A percentile compares a stretch with the other conserved stretches of the same genome.
Evolutionary conservation across 2,113 vertebrate species (phyloP).

Genomic region (Microtus oregoni): DNA sequence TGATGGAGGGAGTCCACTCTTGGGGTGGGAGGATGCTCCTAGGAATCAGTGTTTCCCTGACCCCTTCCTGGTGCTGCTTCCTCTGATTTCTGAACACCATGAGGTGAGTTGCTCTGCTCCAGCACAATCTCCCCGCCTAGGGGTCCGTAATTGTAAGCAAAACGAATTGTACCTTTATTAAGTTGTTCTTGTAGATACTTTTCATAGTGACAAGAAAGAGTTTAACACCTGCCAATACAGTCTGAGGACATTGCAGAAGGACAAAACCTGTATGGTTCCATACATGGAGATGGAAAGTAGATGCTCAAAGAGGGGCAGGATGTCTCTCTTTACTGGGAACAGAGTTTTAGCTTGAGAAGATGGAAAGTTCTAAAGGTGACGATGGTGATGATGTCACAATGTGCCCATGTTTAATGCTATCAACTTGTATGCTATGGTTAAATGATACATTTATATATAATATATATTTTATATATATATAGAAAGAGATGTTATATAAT

Average conservation of each 20-base stretch:
- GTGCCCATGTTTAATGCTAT: background rate
- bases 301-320: too few relatives aligned
- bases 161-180: background rate
- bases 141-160: background rate
- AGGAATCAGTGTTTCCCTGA: background rate
- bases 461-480: background rate
- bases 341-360: background rate
- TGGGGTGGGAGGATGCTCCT: background rate
- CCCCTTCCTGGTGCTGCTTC: background rate
- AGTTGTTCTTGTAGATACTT: background rate
- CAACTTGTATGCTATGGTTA: rapidly evolving
- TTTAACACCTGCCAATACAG: rapidly evolving
- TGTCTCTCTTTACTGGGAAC: rapidly evolving
- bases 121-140: background rate
- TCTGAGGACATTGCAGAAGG: rapidly evolving
- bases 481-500: background rate
- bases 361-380: background rate
- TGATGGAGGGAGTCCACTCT: background rate
- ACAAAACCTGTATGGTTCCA: background rate
- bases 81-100: background rate
- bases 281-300: rapidly evolving
- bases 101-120: background rate
- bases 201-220: background rate
- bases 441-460: background rate
- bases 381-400: rapidly evolving